Conservation (phyloP, 1,140 invertebrate species). For the Danaus melanippus region DNA sequence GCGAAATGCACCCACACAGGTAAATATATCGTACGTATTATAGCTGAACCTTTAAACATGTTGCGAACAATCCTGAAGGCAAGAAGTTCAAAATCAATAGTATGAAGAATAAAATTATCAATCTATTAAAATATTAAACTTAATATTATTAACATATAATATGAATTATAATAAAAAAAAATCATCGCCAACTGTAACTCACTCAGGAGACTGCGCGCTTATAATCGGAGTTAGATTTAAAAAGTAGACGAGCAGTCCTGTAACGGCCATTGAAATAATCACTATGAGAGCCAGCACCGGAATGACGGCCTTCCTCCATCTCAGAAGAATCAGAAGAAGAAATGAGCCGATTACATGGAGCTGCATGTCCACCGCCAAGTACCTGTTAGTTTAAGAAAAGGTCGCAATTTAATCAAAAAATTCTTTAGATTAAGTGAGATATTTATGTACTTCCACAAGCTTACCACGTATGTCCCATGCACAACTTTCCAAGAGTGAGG, state of each 20-base stretch:
- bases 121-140: too few relatives aligned
- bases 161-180: too few relatives aligned
- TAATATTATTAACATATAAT: too few relatives aligned
- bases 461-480: conserved; percentile 60
- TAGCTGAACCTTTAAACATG: conserved; percentile 31
- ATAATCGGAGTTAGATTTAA: conserved; percentile 40
- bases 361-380: conserved; percentile 51
- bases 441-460: conserved; percentile 4
- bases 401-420: too few relatives aligned
- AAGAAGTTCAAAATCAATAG: conserved; percentile 1
- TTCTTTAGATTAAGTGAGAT: too few relatives aligned
- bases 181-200: too few relatives aligned
- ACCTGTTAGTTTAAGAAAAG: conserved; percentile 30
- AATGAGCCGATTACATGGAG: conserved; percentile 38
- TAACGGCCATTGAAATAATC: conserved; percentile 22
- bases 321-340: conserved; percentile 29
- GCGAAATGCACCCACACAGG: conserved; percentile 51
- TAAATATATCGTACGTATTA: conserved; percentile 35
- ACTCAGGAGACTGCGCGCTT: conserved; percentile 52
- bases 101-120: too few relatives aligned
- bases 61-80: conserved; percentile 23
- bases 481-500: conserved; percentile 42
- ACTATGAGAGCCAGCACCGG: conserved; percentile 24
- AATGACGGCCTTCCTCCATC: conserved; percentile 21
- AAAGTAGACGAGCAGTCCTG: conserved; percentile 33